A percentile compares a stretch with the other conserved stretches of the same genome.
Conservation (phyloP, 2,113 vertebrate species). For the Echinops telfairi region DNA sequence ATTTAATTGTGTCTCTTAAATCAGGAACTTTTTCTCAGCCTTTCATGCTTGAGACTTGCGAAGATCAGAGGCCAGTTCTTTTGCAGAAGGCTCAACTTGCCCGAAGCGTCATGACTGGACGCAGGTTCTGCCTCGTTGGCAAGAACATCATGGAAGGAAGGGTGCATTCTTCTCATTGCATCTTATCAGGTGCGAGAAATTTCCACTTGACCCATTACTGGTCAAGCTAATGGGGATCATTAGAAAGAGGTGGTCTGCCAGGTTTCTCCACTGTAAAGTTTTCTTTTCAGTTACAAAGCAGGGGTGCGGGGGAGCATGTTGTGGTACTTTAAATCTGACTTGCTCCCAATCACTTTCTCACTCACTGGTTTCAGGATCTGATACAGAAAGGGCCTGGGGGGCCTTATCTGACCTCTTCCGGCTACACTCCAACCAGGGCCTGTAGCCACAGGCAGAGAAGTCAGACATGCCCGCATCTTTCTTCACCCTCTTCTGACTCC, state of each 20-base stretch:
- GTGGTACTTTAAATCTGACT: neutral
- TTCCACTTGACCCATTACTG: neutral
- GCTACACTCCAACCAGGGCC: too few species aligned
- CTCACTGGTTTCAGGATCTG: neutral
- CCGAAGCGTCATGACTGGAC: neutral
- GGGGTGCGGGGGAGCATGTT: too few species aligned
- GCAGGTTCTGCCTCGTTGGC: neutral
- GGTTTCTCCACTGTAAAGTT: neutral
- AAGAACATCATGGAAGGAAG: neutral
- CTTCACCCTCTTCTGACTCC: too few species aligned
- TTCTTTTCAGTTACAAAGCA: too few species aligned
- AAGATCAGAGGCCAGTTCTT: conserved; percentile 26
- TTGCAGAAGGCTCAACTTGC: neutral
- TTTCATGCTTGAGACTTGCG: neutral
- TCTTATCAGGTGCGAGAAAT: neutral
- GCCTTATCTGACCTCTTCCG: too few species aligned
- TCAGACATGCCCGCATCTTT: too few species aligned
- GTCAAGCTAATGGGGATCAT: neutral
- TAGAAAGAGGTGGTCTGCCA: neutral
- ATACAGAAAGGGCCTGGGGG: neutral
- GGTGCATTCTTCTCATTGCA: neutral
- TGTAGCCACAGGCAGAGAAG: too few species aligned
- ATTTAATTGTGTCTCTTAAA: conserved; percentile 21
- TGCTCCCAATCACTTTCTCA: neutral
- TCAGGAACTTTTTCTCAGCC: neutral